These are phyloP conservation scores for Acipenser oxyrinchus DNA, from an alignment of 2,797 vertebrate genomes.

Conservation along the genomic window DNA sequence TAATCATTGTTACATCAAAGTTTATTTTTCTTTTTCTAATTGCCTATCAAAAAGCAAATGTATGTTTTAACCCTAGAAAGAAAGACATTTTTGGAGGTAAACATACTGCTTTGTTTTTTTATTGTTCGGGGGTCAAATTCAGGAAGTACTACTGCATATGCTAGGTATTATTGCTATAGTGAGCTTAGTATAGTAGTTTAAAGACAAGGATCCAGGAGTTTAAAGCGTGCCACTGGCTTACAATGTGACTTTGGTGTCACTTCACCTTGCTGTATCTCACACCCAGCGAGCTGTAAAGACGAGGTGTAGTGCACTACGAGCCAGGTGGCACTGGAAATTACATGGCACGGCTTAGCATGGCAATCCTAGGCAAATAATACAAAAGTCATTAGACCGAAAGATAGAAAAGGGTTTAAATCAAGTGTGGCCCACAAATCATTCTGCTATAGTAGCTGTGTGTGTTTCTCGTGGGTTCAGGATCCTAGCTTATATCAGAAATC, in stretches of 20 bases:
- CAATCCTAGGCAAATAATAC: neutral
- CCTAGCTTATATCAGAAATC: neutral
- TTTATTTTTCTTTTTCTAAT: too few relatives aligned
- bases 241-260: too few relatives aligned
- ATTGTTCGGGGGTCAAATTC: too few relatives aligned
- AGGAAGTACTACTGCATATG: too few relatives aligned
- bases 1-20: too few relatives aligned
- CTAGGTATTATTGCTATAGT: neutral
- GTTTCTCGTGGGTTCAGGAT: neutral
- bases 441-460: neutral
- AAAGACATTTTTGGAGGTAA: too few relatives aligned
- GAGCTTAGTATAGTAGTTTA: neutral
- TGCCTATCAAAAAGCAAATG: too few relatives aligned
- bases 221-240: too few relatives aligned
- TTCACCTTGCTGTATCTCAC: too few relatives aligned
- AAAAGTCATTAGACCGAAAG: neutral
- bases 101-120: too few relatives aligned
- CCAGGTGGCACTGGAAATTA: neutral
- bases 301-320: neutral
- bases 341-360: neutral
- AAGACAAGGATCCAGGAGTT: too few relatives aligned
- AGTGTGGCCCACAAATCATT: neutral
- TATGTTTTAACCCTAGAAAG: too few relatives aligned
- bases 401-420: neutral
- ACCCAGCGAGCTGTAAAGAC: neutral